phyloP scores from a whole-genome alignment of 2,888 invertebrate genomes.

The Rotaria magnacalcarata region DNA sequence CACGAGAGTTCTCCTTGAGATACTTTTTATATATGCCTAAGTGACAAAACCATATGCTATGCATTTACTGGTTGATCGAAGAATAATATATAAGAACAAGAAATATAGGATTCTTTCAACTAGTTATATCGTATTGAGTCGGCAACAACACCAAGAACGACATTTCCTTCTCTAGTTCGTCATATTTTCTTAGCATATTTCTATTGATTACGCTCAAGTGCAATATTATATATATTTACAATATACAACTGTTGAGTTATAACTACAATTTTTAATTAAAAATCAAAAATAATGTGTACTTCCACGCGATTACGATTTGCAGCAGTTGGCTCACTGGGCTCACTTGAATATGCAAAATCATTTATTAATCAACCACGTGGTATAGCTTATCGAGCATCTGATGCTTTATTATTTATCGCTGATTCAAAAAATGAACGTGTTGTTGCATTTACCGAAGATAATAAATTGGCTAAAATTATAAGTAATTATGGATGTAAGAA shows the following conservation, averaged over 20 bases:
- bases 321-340: background rate
- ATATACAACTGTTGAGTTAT: too few relatives aligned
- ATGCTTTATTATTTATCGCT: slow-evolving; percentile 10
- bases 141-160: too few relatives aligned
- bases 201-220: too few relatives aligned
- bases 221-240: too few relatives aligned
- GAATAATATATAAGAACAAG: background rate
- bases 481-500: background rate
- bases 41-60: background rate
- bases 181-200: background rate
- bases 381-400: slow-evolving; percentile 5
- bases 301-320: background rate
- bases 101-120: background rate
- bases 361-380: slow-evolving; percentile 14
- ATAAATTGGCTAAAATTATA: slow-evolving; percentile 31
- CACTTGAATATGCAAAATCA: background rate
- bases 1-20: background rate
- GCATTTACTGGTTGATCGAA: background rate
- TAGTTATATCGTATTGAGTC: background rate
- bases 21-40: background rate
- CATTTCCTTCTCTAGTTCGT: background rate
- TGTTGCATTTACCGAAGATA: slow-evolving; percentile 36
- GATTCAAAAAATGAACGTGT: slow-evolving; percentile 36
- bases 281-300: background rate
- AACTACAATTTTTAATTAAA: too few relatives aligned